Evolutionary conservation across 1,140 invertebrate species (phyloP).

Genomic region (Polyergus mexicanus): DNA sequence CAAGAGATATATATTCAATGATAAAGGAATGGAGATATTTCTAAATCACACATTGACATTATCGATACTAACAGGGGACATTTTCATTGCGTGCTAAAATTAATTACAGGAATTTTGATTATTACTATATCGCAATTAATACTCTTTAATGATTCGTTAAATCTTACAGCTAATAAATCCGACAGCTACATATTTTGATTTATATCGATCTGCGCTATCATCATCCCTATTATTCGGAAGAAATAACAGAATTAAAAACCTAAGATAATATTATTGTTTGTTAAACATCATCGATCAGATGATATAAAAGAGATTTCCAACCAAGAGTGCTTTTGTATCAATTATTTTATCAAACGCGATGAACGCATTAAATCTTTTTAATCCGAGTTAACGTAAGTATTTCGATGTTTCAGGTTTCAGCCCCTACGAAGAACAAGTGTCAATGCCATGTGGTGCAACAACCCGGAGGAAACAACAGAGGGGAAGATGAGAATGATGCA

Average conservation of each 20-base stretch:
- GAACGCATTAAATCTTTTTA: background rate
- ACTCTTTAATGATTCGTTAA: background rate
- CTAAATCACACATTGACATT: background rate
- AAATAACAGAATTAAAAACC: background rate
- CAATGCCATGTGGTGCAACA: constrained; percentile 84
- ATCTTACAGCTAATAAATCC: background rate
- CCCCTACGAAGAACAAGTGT: constrained; percentile 83
- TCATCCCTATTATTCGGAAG: background rate
- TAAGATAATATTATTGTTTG: background rate
- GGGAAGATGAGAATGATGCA: constrained; percentile 79
- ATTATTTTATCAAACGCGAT: background rate
- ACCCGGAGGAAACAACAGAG: constrained; percentile 75
- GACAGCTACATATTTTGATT: background rate
- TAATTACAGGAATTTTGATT: background rate
- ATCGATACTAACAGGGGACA: background rate
- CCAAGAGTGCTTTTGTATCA: background rate
- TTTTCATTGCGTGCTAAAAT: background rate
- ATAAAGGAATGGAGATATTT: background rate
- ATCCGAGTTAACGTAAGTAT: background rate
- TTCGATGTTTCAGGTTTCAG: constrained; percentile 75
- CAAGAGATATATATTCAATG: background rate
- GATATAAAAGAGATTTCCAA: background rate
- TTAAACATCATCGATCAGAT: background rate
- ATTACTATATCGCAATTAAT: background rate
- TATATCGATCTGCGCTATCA: no score